A percentile compares a stretch with the other conserved stretches of the same genome.
These are phyloP conservation scores for Conomelus anceps DNA, from an alignment of 2,888 invertebrate species.

Conservation along the genomic window DNA sequence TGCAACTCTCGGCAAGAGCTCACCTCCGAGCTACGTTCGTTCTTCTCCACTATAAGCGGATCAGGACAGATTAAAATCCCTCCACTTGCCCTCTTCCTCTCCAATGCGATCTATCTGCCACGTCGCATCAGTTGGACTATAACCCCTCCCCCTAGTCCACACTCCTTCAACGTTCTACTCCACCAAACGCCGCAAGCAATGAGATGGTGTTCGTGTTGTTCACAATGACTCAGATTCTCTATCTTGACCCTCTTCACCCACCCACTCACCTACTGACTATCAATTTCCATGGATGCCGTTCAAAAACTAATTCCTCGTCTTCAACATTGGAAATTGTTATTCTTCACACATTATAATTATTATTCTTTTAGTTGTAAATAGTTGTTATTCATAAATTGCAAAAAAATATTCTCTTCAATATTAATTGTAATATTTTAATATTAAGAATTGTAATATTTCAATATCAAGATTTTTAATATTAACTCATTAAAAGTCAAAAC, in stretches of 20 bases:
- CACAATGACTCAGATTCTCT: neutral
- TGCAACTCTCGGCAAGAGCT: neutral
- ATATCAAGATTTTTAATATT: too few species aligned
- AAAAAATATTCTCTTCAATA: too few species aligned
- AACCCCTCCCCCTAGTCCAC: neutral
- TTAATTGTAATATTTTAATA: too few species aligned
- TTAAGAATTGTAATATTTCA: too few species aligned
- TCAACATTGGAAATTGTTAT: too few species aligned
- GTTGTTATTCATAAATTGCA: too few species aligned
- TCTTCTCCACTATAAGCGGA: neutral
- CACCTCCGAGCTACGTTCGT: neutral
- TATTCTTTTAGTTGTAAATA: too few species aligned
- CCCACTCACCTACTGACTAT: neutral
- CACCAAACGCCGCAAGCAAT: neutral
- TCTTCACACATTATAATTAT: neutral
- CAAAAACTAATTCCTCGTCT: neutral
- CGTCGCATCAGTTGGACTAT: neutral
- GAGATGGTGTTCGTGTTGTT: neutral
- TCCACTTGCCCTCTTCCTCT: neutral
- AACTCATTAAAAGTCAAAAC: too few species aligned
- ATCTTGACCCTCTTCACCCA: neutral
- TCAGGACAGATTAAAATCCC: neutral
- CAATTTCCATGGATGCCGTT: neutral
- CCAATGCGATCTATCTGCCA: neutral
- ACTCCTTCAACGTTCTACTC: too few species aligned